Evolutionary conservation across 2,888 invertebrate genomes (phyloP).

Genomic region (Beris morrisii): DNA sequence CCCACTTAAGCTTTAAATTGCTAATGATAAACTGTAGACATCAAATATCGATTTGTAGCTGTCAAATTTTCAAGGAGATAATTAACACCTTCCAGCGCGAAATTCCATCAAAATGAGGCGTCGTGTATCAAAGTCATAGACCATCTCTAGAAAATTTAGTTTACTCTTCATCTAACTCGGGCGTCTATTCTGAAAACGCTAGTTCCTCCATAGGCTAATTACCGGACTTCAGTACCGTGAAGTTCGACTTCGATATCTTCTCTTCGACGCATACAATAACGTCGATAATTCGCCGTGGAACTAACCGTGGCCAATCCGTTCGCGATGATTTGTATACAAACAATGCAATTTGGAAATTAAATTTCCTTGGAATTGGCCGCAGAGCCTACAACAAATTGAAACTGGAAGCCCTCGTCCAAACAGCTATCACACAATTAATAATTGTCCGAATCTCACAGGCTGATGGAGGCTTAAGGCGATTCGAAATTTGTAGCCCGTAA

Average conservation of each 20-base stretch:
- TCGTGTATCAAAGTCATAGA: slow-evolving; percentile 7
- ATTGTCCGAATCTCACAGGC: too few relatives aligned
- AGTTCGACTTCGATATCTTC: too few relatives aligned
- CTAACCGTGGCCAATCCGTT: slow-evolving; percentile 29
- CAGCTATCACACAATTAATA: too few relatives aligned
- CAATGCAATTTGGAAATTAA: slow-evolving; percentile 30
- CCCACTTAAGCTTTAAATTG: slow-evolving; percentile 27
- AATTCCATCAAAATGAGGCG: slow-evolving; percentile 18
- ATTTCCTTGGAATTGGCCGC: slow-evolving; percentile 27
- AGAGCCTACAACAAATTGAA: slow-evolving; percentile 30
- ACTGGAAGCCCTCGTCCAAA: slow-evolving; percentile 11
- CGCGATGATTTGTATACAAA: slow-evolving; percentile 31
- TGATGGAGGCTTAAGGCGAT: slow-evolving; percentile 8
- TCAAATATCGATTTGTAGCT: slow-evolving; percentile 32
- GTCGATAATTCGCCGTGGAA: slow-evolving; percentile 27
- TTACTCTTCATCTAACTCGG: too few relatives aligned
- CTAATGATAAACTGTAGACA: slow-evolving; percentile 32
- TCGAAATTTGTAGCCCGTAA: slow-evolving; percentile 21
- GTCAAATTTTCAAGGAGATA: slow-evolving; percentile 31
- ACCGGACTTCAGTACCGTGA: too few relatives aligned
- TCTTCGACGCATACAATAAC: slow-evolving; percentile 7
- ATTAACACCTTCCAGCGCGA: slow-evolving; percentile 29
- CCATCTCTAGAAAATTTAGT: background rate
- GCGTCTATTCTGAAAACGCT: too few relatives aligned
- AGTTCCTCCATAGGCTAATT: too few relatives aligned